Evolutionary conservation across 2,888 invertebrate species (phyloP).

Genomic region (Pollenia angustigena): DNA sequence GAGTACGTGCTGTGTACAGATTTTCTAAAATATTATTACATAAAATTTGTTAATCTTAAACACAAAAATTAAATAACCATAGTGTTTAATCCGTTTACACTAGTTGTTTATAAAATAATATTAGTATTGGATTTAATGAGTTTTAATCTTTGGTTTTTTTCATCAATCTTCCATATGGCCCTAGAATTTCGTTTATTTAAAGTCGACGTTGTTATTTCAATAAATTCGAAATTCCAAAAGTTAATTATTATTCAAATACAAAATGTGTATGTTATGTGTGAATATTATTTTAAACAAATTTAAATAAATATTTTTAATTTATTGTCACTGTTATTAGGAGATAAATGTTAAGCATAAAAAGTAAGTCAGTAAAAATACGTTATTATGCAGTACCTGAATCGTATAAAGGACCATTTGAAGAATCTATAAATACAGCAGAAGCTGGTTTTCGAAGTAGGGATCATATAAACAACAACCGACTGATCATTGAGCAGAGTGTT

Average conservation of each 20-base stretch:
- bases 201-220: slow-evolving; percentile 4
- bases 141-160: slow-evolving; percentile 16
- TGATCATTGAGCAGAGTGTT: too few species aligned
- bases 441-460: too few species aligned
- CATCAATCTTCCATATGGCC: slow-evolving; percentile 1
- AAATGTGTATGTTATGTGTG: too few species aligned
- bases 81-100: neutral
- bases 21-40: slow-evolving; percentile 42
- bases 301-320: too few species aligned
- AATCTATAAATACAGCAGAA: too few species aligned
- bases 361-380: too few species aligned
- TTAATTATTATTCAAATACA: neutral
- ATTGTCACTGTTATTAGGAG: too few species aligned
- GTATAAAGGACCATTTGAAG: too few species aligned
- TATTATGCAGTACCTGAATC: too few species aligned
- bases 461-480: too few species aligned
- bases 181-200: neutral
- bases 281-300: too few species aligned
- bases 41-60: slow-evolving; percentile 29
- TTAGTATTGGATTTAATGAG: slow-evolving; percentile 17
- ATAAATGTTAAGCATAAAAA: too few species aligned
- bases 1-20: neutral
- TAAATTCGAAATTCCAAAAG: slow-evolving; percentile 36
- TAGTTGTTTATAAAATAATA: neutral
- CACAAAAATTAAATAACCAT: neutral